Base-by-base conservation (phyloP, 2,888 invertebrate species). In the Pterobdella sp. region DNA sequence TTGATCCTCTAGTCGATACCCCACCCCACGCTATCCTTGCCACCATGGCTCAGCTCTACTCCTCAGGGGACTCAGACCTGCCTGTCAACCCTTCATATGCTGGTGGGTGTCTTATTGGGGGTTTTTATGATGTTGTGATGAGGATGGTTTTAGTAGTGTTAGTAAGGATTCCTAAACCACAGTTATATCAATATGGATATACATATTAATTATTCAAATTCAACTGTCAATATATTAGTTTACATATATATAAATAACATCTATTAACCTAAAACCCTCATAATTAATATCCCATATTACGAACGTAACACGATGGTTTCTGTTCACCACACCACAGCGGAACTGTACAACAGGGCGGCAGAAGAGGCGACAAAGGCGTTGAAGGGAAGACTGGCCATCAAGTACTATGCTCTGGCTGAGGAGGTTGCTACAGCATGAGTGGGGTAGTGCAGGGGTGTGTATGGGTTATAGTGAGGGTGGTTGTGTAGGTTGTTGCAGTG, bases 371-470 rank as follows among this genome's bases (percentile, higher is more conserved):
- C 85, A 81, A 84, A 82, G 72, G 83, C 84, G n/a, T 86, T 86
- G 85, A 86, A 87, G 76, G 87, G 87, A 34, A 82, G 86, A 74
- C 79, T 87, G 73, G 87, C 87, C 56, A 86, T 82, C 78, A 85
- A 86, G 77, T 86, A 84, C 78, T 86, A 84, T 75, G 81, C 81
- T 77, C 75, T 83, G 73, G 85, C 86, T 1, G 86, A 86, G 79
- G 85, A 86, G 78, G 83, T 83, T 31, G 84, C n/a, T n/a, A n/a
- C 80, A 77, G 83, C 79, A 29, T 79, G 81, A 76, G 79, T 80
- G 60, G 81, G 81, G 37, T 81, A 81, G 70, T 78, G 78, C 69
- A 31, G n/a, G 31, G 7, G 14, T 7, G 7, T 14, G 64, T 31
- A 14, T 7, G 7, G 14, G 31, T 64, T 14, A n/a, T 29, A 14